These are phyloP conservation scores for Macrophya alboannulata DNA, from an alignment of 2,888 invertebrate genomes.

Conservation along the genomic window DNA sequence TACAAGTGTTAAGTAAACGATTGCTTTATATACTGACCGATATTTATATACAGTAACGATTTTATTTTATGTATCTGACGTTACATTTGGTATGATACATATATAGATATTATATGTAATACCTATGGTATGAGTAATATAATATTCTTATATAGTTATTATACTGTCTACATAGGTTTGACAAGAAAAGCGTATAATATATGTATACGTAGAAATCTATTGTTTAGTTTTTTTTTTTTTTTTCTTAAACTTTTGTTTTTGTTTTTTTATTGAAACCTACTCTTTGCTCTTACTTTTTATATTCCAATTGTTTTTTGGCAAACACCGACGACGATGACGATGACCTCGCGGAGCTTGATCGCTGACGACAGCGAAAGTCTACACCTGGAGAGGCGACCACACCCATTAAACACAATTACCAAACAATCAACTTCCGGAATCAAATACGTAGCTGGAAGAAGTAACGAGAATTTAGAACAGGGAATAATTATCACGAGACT, in stretches of 20 bases:
- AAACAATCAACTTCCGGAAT: conserved; percentile 51
- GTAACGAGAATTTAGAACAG: not conserved
- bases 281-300: conserved; percentile 17
- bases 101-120: too few species aligned
- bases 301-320: conserved; percentile 37
- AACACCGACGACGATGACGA: not conserved
- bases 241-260: not conserved
- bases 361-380: conserved; percentile 46
- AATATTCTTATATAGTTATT: not conserved
- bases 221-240: not conserved
- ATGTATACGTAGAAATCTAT: not conserved
- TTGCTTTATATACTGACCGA: not conserved
- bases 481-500: not conserved
- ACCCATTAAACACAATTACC: conserved; percentile 45
- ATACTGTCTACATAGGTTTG: not conserved
- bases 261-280: conserved; percentile 19
- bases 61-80: not conserved
- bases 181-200: conserved; percentile 25
- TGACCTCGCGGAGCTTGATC: conserved; percentile 33
- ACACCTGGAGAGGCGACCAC: conserved; percentile 36
- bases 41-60: not conserved
- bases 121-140: conserved; percentile 16
- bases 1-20: not conserved
- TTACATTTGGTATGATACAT: not conserved
- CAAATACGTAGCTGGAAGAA: not conserved